Conservation (phyloP, 2,888 invertebrate species). For the Philereme transversata region DNA sequence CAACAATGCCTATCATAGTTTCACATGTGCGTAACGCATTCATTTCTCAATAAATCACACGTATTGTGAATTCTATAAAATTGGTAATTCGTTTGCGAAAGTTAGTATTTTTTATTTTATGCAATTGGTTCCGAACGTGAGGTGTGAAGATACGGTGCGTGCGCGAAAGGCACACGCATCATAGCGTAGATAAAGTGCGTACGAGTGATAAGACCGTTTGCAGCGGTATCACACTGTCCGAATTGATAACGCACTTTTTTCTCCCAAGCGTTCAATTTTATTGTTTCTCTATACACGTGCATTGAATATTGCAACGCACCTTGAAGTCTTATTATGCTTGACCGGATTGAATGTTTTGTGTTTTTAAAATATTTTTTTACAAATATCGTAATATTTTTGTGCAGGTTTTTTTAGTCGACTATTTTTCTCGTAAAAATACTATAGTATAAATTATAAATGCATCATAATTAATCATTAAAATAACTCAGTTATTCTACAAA, state of each 20-base stretch:
- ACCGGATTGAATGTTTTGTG: no score
- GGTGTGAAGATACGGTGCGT: conserved; percentile 58
- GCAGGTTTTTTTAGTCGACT: no score
- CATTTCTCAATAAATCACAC: conserved; percentile 73
- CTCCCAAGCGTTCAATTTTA: conserved; percentile 30
- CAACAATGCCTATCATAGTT: conserved; percentile 55
- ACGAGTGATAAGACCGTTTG: conserved; percentile 63
- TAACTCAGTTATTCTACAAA: neutral
- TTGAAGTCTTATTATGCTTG: no score
- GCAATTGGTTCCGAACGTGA: conserved; percentile 66
- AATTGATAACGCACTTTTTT: conserved; percentile 59
- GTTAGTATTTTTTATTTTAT: conserved; percentile 55
- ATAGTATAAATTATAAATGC: no score
- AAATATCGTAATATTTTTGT: no score
- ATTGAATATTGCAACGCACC: no score
- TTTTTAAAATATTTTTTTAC: no score
- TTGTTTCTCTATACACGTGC: neutral
- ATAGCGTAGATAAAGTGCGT: conserved; percentile 73
- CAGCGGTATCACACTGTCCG: conserved; percentile 63
- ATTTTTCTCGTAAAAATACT: no score
- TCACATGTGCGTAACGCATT: conserved; percentile 73
- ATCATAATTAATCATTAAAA: no score
- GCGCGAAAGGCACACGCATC: conserved; percentile 73
- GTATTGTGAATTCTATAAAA: conserved; percentile 67
- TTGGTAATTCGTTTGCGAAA: conserved; percentile 75